Evolutionary conservation across 2,888 invertebrate genomes (phyloP).

Genomic region (Leucozona laternaria): DNA sequence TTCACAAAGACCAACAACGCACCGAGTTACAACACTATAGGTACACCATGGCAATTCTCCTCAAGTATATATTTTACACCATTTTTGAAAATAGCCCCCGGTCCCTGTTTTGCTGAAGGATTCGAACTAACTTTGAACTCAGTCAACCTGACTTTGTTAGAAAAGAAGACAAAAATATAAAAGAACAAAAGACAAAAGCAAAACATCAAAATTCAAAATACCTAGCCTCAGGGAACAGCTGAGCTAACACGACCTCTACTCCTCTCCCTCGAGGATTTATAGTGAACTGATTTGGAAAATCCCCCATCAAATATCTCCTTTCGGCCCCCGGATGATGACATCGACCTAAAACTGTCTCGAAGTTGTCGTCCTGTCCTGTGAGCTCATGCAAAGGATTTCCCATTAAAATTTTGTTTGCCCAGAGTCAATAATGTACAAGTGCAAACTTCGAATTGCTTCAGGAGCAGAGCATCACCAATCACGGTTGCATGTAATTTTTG

Average conservation of each 20-base stretch:
- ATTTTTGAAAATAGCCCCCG: neutral
- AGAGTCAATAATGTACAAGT: constrained; percentile 55
- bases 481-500: constrained; percentile 52
- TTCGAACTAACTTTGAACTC: neutral
- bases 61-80: constrained; percentile 37
- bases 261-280: neutral
- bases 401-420: constrained; percentile 66
- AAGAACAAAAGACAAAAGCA: constrained; percentile 37
- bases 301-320: constrained; percentile 23
- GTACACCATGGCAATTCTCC: constrained; percentile 15
- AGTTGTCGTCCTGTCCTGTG: constrained; percentile 16
- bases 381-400: constrained; percentile 22
- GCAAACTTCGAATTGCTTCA: constrained; percentile 27
- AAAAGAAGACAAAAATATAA: neutral
- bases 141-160: constrained; percentile 29
- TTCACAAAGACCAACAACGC: neutral
- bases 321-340: neutral
- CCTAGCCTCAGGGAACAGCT: neutral
- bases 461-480: constrained; percentile 18
- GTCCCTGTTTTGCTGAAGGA: neutral
- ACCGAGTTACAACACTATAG: neutral
- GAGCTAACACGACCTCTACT: neutral
- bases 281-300: constrained; percentile 66
- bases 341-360: constrained; percentile 35
- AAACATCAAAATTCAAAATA: constrained; percentile 55